These are phyloP conservation scores for Bemisia tabaci DNA, from an alignment of 1,140 invertebrate genomes.

Conservation along the genomic window DNA sequence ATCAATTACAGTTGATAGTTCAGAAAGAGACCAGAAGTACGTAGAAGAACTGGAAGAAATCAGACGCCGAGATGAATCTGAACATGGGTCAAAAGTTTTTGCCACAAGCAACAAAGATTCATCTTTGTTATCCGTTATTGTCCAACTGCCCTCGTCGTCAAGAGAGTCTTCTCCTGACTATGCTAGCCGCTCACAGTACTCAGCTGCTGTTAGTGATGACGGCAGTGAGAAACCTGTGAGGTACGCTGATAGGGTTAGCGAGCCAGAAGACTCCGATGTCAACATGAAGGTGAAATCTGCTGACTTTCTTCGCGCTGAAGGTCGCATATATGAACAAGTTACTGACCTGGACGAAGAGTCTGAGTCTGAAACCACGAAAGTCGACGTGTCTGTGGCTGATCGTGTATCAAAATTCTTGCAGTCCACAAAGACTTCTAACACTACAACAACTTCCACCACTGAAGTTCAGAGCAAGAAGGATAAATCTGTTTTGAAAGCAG, in stretches of 20 bases:
- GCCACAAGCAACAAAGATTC: constrained; percentile 11
- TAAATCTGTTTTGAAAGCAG: constrained; percentile 7
- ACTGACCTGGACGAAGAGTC: constrained; percentile 25
- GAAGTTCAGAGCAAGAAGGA: not conserved
- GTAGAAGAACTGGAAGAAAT: constrained; percentile 18
- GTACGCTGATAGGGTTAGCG: constrained; percentile 51
- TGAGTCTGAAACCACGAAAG: constrained; percentile 24
- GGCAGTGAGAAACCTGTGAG: constrained; percentile 24
- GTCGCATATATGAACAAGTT: constrained; percentile 32
- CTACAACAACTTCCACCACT: constrained; percentile 20
- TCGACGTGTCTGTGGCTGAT: constrained; percentile 36
- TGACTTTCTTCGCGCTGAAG: constrained; percentile 3
- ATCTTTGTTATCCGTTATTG: constrained; percentile 31
- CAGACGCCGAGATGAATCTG: constrained; percentile 17
- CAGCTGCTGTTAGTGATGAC: constrained; percentile 13
- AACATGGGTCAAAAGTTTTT: constrained; percentile 18
- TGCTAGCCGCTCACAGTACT: not conserved
- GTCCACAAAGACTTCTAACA: constrained; percentile 39
- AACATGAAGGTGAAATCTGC: constrained; percentile 25
- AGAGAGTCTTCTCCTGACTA: constrained; percentile 45
- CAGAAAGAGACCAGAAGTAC: constrained; percentile 10
- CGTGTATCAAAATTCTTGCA: constrained; percentile 38
- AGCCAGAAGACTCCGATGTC: constrained; percentile 48
- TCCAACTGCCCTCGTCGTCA: constrained; percentile 53
- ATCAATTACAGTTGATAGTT: not conserved